phyloP scores from a whole-genome alignment of 2,113 vertebrate genomes.

The Suricata suricatta region DNA sequence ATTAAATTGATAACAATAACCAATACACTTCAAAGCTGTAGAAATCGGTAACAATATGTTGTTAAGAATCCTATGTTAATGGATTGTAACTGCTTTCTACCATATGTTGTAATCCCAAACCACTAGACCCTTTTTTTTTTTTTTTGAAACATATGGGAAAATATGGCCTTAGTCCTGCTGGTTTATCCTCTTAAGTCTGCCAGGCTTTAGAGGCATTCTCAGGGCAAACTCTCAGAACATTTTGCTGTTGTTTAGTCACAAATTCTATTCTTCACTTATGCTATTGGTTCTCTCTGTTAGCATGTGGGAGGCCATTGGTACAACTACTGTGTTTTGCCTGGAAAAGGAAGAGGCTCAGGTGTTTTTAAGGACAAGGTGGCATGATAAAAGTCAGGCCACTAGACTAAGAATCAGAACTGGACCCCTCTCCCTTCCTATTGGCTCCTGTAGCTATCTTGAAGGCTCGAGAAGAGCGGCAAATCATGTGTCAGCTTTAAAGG shows the following conservation, averaged over 20 bases:
- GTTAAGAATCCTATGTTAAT: neutral
- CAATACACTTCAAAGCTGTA: neutral
- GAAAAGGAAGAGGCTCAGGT: neutral
- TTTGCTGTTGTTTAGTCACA: neutral
- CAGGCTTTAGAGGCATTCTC: neutral
- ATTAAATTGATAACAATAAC: constrained; percentile 40
- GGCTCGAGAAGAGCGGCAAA: neutral
- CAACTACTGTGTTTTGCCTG: neutral
- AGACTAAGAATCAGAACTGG: neutral
- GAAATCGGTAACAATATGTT: constrained; percentile 1
- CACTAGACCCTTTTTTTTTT: neutral
- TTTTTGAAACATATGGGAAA: neutral
- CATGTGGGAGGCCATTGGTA: neutral
- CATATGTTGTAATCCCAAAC: constrained; percentile 18
- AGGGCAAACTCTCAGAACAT: neutral
- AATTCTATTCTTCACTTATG: constrained; percentile 13
- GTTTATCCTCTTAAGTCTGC: neutral
- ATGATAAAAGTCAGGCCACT: neutral
- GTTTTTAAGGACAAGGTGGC: neutral
- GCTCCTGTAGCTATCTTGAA: neutral
- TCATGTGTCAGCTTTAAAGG: neutral
- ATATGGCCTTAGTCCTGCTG: neutral
- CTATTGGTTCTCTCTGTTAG: neutral
- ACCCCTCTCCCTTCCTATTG: neutral
- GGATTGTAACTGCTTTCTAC: neutral